Evolutionary conservation across 2,113 vertebrate species (phyloP), one percentile per base, ranked within the genome.

Genomic region (Oryzias javanicus): DNA sequence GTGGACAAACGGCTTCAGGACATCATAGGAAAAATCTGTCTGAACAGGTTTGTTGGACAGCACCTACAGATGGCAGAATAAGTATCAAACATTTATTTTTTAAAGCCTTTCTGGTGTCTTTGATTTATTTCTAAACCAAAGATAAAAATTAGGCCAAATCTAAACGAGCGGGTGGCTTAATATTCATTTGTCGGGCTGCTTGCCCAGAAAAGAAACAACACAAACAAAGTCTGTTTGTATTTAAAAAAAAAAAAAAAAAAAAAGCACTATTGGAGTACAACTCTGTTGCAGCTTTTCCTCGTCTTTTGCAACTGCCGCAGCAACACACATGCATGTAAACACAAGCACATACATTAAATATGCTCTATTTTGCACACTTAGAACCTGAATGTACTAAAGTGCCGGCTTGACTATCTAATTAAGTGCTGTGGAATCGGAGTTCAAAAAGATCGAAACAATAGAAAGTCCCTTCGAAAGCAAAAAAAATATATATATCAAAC

Each of bases 391-490:
- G 83, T 87, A 94, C 91, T 93, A 96, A 96, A 97, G 94, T 95
- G 95, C 94, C 93, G 93, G 91, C 93, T 93, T 88, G 88, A 93
- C 86, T 86, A 80, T 80, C 76, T 85, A 82, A 93, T 92, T 95
- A 97, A 96, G 95, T 96, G 95, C 94, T 95, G 93, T 93, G 91
- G 85, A 93, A 94, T 93, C 88, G 60, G 81, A 84, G 85, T 81
- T 82, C 27, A 62, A 89, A 79, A 54, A 25, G 42, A 78, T 73
- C 63, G 64, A 50, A 67, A 70, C 70, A 55, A 70, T 70, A 55
- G 56, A 86, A 75, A 45, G 72, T 76, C 74, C 76, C 74, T 66
- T 90, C 85, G 82, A 82, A 69, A 56, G 69, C 89, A 85, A 90
- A 42, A 45, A 22, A 22, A 22, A 22, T 22, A 22, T 22, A 22